Base-by-base conservation (phyloP, 2,888 invertebrate genomes). In the Barypeithes pellucidus region DNA sequence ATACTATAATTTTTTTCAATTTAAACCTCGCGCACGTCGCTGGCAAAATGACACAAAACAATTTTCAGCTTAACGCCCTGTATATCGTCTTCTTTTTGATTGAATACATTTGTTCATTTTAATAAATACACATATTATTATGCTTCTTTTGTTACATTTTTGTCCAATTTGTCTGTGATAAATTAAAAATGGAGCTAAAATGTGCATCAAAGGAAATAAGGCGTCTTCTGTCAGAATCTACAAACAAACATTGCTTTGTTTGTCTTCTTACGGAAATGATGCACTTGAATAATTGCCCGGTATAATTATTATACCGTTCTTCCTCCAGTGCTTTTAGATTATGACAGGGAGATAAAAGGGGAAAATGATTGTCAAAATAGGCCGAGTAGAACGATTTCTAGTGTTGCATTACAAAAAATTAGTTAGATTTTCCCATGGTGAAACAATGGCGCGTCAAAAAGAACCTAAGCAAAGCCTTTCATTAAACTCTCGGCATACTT, bases 241-340 rank as follows among this genome's bases (percentile, higher is more conserved):
- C 16, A 16, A 66, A 66, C 65, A 65, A 65, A 65, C 41, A 54
- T 66, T 11, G 41, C 62, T 61, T 69, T 72, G 72, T 72, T 72
- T 52, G 29, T 20, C n/a, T 52, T 63, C 52, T 36, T 65, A 62
- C 50, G 72, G 67, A 72, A 72, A 72, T 43, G 72, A 72, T 61
- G 62, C 61, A 67, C 67, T 72, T 43, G 60, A 24, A 39, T 72
- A 67, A 67, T 72, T 60, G 61, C 52, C 22, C 39, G 50, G 60
- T 41, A 24, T 61, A 67, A 43, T 61, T 50, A 72, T 67, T 72
- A 72, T 43, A 60, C 47, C 61, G 61, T 66, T 66, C 54, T 41
- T 72, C 61, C 71, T 47, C 50, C 29, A 18, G 43, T 72, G 60
- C 54, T 72, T 72, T 62, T 52, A 66, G 72, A 72, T 72, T 52